Evolutionary conservation across 2,113 vertebrate genomes (phyloP).

Genomic region (Bos indicus): DNA sequence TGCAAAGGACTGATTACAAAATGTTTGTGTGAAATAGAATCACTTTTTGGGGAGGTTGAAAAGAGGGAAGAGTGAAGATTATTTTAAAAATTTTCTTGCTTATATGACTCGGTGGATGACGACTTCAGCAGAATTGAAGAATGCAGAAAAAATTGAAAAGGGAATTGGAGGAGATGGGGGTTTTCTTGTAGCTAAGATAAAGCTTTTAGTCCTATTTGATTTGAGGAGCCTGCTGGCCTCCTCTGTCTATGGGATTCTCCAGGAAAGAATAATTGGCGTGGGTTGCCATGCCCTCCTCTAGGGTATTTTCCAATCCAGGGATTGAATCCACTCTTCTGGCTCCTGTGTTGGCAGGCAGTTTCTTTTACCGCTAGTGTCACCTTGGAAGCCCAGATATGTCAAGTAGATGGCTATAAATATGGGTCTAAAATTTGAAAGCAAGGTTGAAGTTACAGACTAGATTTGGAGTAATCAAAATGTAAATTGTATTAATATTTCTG

Average conservation of each 20-base stretch:
- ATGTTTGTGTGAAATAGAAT: neutral
- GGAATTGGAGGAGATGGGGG: neutral
- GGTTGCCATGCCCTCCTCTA: neutral
- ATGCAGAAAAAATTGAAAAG: neutral
- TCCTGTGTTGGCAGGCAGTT: neutral
- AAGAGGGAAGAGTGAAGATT: neutral
- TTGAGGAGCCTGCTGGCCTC: neutral
- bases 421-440: neutral
- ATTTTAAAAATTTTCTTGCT: neutral
- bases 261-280: neutral
- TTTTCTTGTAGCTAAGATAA: neutral
- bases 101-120: neutral
- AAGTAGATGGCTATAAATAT: neutral
- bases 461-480: conserved; percentile 7
- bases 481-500: conserved; percentile 26
- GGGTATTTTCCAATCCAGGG: neutral
- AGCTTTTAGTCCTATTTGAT: neutral
- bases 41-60: neutral
- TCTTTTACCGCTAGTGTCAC: neutral
- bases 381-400: neutral
- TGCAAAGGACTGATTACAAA: neutral
- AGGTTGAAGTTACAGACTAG: neutral
- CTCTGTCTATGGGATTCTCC: neutral
- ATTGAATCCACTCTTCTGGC: neutral
- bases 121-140: neutral